phyloP scores from a whole-genome alignment of 2,113 vertebrate genomes.

The Alouatta palliata region DNA sequence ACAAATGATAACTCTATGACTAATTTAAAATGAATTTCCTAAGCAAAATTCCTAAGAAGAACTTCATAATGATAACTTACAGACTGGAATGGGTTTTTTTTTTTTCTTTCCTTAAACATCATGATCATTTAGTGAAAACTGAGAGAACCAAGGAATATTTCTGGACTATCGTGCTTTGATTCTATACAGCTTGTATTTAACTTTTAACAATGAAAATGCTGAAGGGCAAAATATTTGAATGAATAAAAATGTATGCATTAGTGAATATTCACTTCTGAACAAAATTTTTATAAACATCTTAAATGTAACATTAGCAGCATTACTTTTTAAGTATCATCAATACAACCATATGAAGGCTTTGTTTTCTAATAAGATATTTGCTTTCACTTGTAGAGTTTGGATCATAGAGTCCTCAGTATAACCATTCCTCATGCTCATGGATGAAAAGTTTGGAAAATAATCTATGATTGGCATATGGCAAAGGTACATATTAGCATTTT shows the following conservation, averaged over 20 bases:
- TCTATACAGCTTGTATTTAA: neutral
- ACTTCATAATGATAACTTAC: neutral
- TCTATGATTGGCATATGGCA: neutral
- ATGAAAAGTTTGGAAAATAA: neutral
- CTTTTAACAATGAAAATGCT: neutral
- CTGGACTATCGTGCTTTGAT: neutral
- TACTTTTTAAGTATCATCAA: neutral
- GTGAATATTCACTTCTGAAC: neutral
- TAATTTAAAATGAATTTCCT: neutral
- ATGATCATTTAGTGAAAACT: neutral
- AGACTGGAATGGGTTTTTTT: neutral
- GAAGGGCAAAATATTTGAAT: neutral
- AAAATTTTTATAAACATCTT: neutral
- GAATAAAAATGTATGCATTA: neutral
- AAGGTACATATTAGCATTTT: neutral
- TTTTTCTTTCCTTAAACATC: neutral
- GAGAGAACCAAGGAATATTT: neutral
- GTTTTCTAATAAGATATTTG: neutral
- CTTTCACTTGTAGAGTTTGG: neutral
- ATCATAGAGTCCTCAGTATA: neutral
- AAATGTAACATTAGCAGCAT: neutral
- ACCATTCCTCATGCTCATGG: neutral
- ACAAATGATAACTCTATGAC: neutral
- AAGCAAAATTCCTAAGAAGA: neutral
- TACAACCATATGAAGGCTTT: neutral